These are phyloP conservation scores for Oreochromis aureus DNA, from an alignment of 2,113 vertebrate species.

Conservation along the genomic window DNA sequence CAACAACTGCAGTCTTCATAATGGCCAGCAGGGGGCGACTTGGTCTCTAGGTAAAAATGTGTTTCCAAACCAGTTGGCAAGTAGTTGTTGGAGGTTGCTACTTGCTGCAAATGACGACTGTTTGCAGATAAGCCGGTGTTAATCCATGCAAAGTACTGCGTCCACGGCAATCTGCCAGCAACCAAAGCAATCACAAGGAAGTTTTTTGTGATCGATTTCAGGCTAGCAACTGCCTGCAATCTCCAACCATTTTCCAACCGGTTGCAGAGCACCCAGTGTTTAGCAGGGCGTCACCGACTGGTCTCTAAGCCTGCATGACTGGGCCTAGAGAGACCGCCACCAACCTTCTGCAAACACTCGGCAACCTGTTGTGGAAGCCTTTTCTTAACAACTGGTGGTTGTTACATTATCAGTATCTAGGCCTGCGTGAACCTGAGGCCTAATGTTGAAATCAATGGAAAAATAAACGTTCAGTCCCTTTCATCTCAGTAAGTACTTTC, in stretches of 20 bases:
- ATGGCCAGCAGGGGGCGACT: not conserved
- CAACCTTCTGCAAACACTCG: not conserved
- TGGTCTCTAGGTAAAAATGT: not conserved
- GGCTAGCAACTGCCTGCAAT: not conserved
- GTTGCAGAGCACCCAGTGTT: not conserved
- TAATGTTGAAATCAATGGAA: fast-evolving
- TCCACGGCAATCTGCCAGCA: not conserved
- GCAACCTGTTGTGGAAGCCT: not conserved
- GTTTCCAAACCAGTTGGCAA: not conserved
- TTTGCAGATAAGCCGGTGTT: not conserved
- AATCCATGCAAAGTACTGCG: fast-evolving
- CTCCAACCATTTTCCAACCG: not conserved
- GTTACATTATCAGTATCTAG: not conserved
- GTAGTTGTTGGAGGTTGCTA: not conserved
- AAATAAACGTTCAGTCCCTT: not conserved
- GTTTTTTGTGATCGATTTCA: not conserved
- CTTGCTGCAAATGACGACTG: fast-evolving
- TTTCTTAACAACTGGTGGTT: not conserved
- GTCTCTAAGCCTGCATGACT: not conserved
- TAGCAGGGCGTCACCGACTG: not conserved
- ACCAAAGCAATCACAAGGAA: not conserved
- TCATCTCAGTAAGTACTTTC: not conserved
- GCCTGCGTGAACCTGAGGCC: not conserved
- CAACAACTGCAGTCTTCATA: not conserved
- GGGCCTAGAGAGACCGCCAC: not conserved